These are phyloP conservation scores for Onychorhynchus coronatus DNA, from an alignment of 2,113 vertebrate genomes.

Conservation along the genomic window DNA sequence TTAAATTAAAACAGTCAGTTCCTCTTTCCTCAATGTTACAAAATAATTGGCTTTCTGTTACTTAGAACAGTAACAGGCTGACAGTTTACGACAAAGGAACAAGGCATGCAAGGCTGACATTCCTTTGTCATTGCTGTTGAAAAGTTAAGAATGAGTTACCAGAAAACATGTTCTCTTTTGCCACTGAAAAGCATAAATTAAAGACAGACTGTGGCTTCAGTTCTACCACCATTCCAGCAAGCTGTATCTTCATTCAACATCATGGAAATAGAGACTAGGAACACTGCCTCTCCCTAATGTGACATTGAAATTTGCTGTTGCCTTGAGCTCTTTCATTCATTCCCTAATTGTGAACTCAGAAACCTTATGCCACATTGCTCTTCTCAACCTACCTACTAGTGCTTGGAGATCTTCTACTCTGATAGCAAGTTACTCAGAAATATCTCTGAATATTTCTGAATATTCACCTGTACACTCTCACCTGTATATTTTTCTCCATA, in stretches of 20 bases:
- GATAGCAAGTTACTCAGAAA: not conserved
- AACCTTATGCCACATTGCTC: not conserved
- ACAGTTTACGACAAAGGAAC: not conserved
- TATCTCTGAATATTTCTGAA: not conserved
- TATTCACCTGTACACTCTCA: not conserved
- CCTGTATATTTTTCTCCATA: not conserved
- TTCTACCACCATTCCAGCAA: not conserved
- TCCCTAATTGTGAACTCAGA: not conserved
- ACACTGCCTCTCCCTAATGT: not conserved
- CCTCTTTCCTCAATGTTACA: not conserved
- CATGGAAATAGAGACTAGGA: not conserved
- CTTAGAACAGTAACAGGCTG: not conserved
- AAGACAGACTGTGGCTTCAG: not conserved
- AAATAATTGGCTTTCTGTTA: not conserved
- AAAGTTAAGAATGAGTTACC: not conserved
- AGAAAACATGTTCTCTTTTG: not conserved
- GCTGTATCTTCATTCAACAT: not conserved
- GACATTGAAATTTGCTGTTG: fast-evolving
- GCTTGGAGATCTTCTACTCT: not conserved
- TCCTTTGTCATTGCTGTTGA: not conserved
- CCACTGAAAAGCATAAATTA: not conserved
- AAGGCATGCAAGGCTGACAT: not conserved
- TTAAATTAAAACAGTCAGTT: not conserved
- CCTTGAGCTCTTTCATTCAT: not conserved
- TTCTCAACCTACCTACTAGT: not conserved